A percentile compares a stretch with the other conserved stretches of the same genome.
Conservation (phyloP, 1,140 invertebrate species). For the Pararge aegeria region DNA sequence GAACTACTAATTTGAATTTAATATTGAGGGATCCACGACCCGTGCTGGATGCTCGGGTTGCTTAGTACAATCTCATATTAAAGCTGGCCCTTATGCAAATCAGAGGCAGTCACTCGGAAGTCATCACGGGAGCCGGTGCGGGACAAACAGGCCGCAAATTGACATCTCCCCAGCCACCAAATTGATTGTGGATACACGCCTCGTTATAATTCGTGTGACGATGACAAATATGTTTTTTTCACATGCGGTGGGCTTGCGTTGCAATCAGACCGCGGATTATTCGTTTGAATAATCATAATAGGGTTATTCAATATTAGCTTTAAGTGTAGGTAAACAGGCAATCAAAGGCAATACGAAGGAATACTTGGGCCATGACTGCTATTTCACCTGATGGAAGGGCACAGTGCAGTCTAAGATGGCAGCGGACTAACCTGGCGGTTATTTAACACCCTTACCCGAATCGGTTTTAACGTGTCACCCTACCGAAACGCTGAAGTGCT, state of each 20-base stretch:
- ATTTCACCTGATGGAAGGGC: too few relatives aligned
- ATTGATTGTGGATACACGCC: slow-evolving; percentile 65
- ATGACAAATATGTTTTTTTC: slow-evolving; percentile 47
- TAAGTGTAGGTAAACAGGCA: neutral
- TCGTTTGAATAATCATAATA: neutral
- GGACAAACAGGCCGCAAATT: slow-evolving; percentile 57
- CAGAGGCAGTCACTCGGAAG: slow-evolving; percentile 72
- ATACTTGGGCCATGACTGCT: too few relatives aligned
- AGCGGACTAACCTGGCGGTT: too few relatives aligned
- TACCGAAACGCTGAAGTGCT: too few relatives aligned
- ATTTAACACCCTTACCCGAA: too few relatives aligned
- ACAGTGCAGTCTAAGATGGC: too few relatives aligned
- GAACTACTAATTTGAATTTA: slow-evolving; percentile 39
- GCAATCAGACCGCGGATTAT: neutral
- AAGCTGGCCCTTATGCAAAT: slow-evolving; percentile 74
- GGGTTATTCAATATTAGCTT: neutral
- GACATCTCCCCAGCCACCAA: slow-evolving; percentile 55
- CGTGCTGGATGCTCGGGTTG: neutral
- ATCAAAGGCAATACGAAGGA: too few relatives aligned
- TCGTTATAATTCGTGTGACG: slow-evolving; percentile 62
- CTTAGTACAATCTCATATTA: slow-evolving; percentile 68
- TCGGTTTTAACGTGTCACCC: too few relatives aligned
- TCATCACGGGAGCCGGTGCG: slow-evolving; percentile 51
- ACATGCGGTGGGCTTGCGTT: neutral
- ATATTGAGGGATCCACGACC: neutral